A percentile compares a stretch with the other conserved stretches of the same genome.
Evolutionary conservation across 2,888 invertebrate species (phyloP).

Genomic region (Acheta domesticus): DNA sequence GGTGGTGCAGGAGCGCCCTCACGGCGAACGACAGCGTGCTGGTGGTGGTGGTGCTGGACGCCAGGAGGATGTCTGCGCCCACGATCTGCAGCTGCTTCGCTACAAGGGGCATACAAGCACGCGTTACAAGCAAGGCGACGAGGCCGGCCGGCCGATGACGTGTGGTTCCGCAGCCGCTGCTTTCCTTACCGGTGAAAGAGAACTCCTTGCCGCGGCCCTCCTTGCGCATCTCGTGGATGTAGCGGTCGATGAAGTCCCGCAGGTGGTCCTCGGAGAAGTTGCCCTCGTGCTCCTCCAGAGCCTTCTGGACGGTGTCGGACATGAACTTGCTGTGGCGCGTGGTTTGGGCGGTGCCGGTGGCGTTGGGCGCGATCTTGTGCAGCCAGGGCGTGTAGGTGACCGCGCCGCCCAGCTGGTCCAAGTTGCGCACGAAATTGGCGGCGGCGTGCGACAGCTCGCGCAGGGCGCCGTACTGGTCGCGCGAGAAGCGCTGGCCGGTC

Average conservation of each 20-base stretch:
- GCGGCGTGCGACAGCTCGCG: slow-evolving; percentile 49
- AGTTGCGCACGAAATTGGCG: slow-evolving; percentile 55
- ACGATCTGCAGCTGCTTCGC: slow-evolving; percentile 74
- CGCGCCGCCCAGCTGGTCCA: slow-evolving; percentile 59
- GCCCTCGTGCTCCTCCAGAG: slow-evolving; percentile 57
- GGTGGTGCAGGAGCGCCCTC: slow-evolving; percentile 66
- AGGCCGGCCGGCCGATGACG: slow-evolving; percentile 57
- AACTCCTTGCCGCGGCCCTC: slow-evolving; percentile 50
- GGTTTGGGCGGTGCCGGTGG: slow-evolving; percentile 56
- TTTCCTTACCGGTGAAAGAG: slow-evolving; percentile 44
- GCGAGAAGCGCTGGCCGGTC: slow-evolving; percentile 52
- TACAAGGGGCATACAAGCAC: slow-evolving; percentile 55
- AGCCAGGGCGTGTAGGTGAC: slow-evolving; percentile 60
- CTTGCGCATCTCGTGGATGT: slow-evolving; percentile 63
- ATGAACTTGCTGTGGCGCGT: slow-evolving; percentile 52
- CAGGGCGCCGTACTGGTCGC: slow-evolving; percentile 53
- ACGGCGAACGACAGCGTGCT: slow-evolving; percentile 75
- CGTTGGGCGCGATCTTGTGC: slow-evolving; percentile 56
- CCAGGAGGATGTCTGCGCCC: slow-evolving; percentile 81
- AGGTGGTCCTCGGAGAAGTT: slow-evolving; percentile 61
- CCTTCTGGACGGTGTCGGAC: slow-evolving; percentile 54
- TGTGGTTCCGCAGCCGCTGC: slow-evolving; percentile 58
- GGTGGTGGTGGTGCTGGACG: slow-evolving; percentile 80
- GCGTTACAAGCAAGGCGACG: slow-evolving; percentile 59
- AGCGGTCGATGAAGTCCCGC: slow-evolving; percentile 77